Conservation (phyloP, 2,113 vertebrate species). For the Pionites leucogaster region DNA sequence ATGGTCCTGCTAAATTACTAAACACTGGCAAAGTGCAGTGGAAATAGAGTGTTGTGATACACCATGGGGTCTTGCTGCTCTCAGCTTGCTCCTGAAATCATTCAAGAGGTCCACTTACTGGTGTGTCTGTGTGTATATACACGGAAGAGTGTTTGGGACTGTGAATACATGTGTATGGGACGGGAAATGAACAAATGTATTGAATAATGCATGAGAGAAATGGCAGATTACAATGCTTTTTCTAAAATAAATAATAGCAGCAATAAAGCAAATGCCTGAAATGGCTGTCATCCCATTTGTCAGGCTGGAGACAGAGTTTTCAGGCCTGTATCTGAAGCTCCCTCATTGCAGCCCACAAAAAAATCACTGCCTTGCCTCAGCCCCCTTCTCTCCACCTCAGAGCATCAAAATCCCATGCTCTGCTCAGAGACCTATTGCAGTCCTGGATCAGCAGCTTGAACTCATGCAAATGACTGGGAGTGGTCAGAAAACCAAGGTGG, state of each 20-base stretch:
- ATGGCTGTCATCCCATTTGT: neutral
- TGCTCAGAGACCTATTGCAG: neutral
- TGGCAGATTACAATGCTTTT: neutral
- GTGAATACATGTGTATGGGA: neutral
- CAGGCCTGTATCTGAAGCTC: neutral
- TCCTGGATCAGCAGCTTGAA: neutral
- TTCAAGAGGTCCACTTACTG: neutral
- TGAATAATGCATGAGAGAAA: neutral
- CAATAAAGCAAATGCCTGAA: neutral
- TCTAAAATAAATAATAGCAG: neutral
- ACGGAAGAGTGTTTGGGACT: neutral
- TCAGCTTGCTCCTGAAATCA: neutral
- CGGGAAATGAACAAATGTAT: neutral
- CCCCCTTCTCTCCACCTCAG: neutral
- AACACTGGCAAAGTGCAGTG: neutral
- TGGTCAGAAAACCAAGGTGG: accelerated
- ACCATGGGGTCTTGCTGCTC: neutral
- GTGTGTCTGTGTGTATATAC: accelerated
- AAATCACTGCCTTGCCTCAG: neutral
- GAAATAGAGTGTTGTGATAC: neutral
- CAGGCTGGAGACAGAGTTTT: neutral
- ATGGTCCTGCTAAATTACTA: neutral
- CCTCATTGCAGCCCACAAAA: neutral
- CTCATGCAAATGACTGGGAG: neutral
- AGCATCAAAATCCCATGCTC: neutral